phyloP scores from a whole-genome alignment of 2,797 vertebrate species.

The Gymnoscopelus microlampas region DNA sequence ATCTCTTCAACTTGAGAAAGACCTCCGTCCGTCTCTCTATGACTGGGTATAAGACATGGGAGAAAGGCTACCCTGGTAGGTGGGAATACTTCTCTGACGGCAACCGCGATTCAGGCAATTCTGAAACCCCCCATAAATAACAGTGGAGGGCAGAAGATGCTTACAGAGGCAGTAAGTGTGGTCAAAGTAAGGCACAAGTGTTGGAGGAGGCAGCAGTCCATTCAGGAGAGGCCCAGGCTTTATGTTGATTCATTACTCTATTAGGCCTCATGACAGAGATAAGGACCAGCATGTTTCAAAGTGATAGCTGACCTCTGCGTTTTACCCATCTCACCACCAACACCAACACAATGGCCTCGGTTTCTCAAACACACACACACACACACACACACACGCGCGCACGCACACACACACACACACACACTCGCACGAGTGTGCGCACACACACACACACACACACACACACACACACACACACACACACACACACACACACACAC shows the following conservation, averaged over 20 bases:
- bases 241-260: conserved; percentile 82
- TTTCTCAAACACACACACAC: conserved; percentile 49
- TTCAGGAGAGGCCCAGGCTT: conserved; percentile 67
- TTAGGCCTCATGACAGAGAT: conserved; percentile 79
- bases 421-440: neutral
- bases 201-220: conserved; percentile 49
- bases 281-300: conserved; percentile 82
- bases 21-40: conserved; percentile 20
- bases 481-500: neutral
- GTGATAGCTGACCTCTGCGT: conserved; percentile 81
- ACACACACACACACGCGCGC: neutral
- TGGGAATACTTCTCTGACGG: conserved; percentile 67
- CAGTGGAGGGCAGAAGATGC: conserved; percentile 62
- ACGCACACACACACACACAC: neutral
- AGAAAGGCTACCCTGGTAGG: conserved; percentile 52
- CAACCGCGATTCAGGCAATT: conserved; percentile 66
- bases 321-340: conserved; percentile 64
- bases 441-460: neutral
- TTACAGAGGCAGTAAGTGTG: conserved; percentile 69
- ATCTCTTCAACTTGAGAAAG: conserved; percentile 20
- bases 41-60: conserved; percentile 35
- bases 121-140: conserved; percentile 67
- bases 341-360: conserved; percentile 34
- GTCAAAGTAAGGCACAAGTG: conserved; percentile 59
- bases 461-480: neutral